phyloP scores from a whole-genome alignment of 1,140 invertebrate species.

The Oppia nitens region DNA sequence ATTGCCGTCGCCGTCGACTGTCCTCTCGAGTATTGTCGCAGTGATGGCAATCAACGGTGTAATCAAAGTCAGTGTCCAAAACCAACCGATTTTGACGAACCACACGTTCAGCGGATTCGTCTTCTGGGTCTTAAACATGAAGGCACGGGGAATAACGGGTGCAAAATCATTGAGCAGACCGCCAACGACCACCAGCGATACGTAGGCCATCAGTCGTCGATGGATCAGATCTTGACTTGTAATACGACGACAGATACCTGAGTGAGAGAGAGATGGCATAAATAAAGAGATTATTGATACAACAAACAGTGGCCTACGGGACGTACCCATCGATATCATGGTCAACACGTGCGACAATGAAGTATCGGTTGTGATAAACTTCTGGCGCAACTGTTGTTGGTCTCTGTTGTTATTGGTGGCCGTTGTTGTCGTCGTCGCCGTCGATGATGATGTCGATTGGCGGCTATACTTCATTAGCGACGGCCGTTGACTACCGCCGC shows the following conservation, averaged over 20 bases:
- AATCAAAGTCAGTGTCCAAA: constrained; percentile 62
- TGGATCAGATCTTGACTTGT: constrained; percentile 1
- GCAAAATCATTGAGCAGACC: constrained; percentile 67
- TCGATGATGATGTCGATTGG: background rate
- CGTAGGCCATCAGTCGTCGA: constrained; percentile 8
- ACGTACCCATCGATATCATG: background rate
- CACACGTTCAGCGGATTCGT: constrained; percentile 74
- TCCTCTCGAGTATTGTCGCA: constrained; percentile 26
- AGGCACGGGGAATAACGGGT: constrained; percentile 21
- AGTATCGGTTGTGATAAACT: background rate
- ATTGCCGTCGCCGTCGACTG: no score
- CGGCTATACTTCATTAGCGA: background rate
- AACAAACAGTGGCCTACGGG: no score
- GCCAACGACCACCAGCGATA: constrained; percentile 46
- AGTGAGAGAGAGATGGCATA: background rate
- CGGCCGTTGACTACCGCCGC: no score
- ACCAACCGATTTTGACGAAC: constrained; percentile 91
- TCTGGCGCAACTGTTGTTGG: background rate
- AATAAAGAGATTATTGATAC: no score
- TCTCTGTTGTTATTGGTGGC: background rate
- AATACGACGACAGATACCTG: constrained; percentile 14
- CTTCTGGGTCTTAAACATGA: constrained; percentile 48
- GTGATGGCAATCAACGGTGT: constrained; percentile 61
- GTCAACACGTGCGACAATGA: background rate
- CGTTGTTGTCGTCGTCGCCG: no score